Evolutionary conservation across 2,888 invertebrate species (phyloP), one percentile per base, ranked within the genome.

Genomic region (Gryllus longicercus): DNA sequence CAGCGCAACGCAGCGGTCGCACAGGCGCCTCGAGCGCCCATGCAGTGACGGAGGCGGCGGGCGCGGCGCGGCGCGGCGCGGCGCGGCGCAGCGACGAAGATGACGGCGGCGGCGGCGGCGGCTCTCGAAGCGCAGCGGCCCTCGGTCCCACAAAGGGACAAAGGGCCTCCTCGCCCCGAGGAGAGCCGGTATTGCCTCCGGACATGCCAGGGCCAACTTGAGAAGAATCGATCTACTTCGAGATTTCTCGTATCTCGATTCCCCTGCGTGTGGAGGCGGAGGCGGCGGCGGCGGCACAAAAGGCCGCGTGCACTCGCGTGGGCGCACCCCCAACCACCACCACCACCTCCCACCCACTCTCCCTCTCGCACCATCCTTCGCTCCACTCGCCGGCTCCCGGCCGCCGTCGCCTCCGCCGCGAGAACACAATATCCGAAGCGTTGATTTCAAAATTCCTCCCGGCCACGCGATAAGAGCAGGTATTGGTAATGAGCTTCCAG

Each of bases 401-500:
- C 3, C 3, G 18, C 63, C 63, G 18, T 2, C 63, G n/a, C 63
- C 14, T 4, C 14, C 16, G 16, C 63, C 63, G 14, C n/a, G 63
- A 3, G 63, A 63, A 63, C 63, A 63, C n/a, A n/a, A 18, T 63
- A 63, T n/a, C 63, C n/a, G 63, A n/a, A 63, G 63, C 63, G 63
- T 63, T 63, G 63, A 63, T 63, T 63, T 63, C n/a, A 8, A 63
- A 63, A 63, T 63, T 63, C 63, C 63, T 63, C 63, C 16, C 63
- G 14, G n/a, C 63, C 63, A 63, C 63, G 63, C 38, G 38, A 38
- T 38, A 38, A 38, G 38, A 5, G 38, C 14, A 63, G 63, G 63
- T 63, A 63, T 63, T 18, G 63, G 63, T 63, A 63, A 63, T 63
- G 63, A 63, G 63, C 63, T 63, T 14, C 63, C 63, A 63, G 63